Evolutionary conservation across 2,888 invertebrate genomes (phyloP).

Genomic region (Aphodius granarius): DNA sequence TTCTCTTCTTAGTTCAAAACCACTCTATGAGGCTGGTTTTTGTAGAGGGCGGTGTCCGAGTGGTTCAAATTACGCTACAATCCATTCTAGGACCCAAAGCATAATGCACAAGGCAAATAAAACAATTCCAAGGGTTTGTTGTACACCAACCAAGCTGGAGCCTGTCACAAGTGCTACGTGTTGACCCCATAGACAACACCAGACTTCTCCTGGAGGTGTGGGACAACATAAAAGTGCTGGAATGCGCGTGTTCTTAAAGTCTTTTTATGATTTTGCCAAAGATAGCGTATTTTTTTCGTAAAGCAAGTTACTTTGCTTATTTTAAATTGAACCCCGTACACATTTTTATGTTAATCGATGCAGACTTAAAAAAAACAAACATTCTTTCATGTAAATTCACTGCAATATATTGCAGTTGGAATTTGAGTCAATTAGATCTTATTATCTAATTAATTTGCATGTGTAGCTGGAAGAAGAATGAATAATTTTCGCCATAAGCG

Average conservation of each 20-base stretch:
- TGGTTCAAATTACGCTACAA: slow-evolving; percentile 68
- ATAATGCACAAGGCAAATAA: slow-evolving; percentile 62
- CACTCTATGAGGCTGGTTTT: slow-evolving; percentile 71
- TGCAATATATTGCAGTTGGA: background rate
- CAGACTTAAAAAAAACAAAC: too few relatives aligned
- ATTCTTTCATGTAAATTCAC: too few relatives aligned
- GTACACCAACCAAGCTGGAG: slow-evolving; percentile 68
- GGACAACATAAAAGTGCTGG: slow-evolving; percentile 71
- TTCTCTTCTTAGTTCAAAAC: too few relatives aligned
- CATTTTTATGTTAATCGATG: too few relatives aligned
- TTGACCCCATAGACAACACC: slow-evolving; percentile 63
- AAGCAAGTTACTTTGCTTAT: too few relatives aligned
- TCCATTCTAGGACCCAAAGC: slow-evolving; percentile 71
- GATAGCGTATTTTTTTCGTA: too few relatives aligned
- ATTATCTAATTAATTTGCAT: background rate
- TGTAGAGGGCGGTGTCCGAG: slow-evolving; percentile 72
- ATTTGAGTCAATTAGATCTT: background rate
- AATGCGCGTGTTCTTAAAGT: slow-evolving; percentile 70
- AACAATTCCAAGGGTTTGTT: slow-evolving; percentile 62
- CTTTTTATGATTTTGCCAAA: slow-evolving; percentile 36
- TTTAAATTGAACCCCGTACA: too few relatives aligned
- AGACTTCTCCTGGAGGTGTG: slow-evolving; percentile 68
- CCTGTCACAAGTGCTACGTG: slow-evolving; percentile 67
- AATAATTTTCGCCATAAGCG: background rate
- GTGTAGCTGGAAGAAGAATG: background rate